phyloP scores from a whole-genome alignment of 2,113 vertebrate genomes.

The Mirounga angustirostris region DNA sequence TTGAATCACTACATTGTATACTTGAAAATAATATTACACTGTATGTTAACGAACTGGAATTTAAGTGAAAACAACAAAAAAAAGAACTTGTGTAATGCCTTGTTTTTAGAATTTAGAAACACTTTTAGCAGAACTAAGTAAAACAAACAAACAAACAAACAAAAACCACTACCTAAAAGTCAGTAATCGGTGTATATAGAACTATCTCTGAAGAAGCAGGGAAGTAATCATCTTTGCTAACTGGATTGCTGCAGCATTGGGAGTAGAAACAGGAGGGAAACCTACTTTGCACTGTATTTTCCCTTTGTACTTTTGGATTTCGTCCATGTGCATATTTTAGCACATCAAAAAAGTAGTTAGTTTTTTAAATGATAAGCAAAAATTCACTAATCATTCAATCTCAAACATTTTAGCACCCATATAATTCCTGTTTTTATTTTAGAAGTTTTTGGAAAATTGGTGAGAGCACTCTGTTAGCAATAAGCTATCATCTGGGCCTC shows the following conservation, averaged over 20 bases:
- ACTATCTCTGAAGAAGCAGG: background rate
- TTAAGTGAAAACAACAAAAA: background rate
- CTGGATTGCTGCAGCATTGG: background rate
- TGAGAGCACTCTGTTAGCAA: background rate
- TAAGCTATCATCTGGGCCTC: background rate
- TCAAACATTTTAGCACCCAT: background rate
- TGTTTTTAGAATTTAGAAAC: background rate
- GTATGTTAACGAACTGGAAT: background rate
- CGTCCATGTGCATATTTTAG: background rate
- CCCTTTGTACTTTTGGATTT: background rate
- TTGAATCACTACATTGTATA: background rate
- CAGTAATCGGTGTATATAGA: background rate
- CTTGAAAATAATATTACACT: background rate
- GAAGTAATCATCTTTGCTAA: background rate
- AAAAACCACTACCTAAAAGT: background rate
- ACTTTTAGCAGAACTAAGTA: background rate
- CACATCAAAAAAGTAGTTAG: background rate
- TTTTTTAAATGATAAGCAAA: background rate
- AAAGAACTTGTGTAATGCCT: background rate
- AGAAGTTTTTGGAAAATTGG: background rate
- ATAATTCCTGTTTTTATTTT: slow-evolving; percentile 37
- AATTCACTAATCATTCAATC: background rate
- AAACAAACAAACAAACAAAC: background rate
- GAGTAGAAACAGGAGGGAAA: too few relatives aligned
- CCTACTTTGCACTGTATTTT: background rate